These are phyloP conservation scores for Hemichromis elongatus DNA, from an alignment of 2,113 vertebrate genomes.

Conservation along the genomic window DNA sequence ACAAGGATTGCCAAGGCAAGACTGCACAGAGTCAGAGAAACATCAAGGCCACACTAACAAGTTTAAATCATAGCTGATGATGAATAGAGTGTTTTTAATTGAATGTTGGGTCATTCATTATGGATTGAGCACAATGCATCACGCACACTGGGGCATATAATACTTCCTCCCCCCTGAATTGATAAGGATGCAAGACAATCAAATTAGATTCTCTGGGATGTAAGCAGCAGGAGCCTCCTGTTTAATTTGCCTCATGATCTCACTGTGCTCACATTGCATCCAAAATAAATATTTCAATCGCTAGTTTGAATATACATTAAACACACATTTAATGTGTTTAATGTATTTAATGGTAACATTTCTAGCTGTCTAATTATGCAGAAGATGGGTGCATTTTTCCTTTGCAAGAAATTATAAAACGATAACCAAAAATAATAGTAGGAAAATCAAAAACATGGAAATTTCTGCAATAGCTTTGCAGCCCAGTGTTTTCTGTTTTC, in stretches of 20 bases:
- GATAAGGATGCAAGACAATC: conserved; percentile 49
- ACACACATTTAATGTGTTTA: no score
- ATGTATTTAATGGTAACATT: background rate
- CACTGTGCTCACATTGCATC: background rate
- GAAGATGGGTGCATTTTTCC: background rate
- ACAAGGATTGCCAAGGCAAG: background rate
- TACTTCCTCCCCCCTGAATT: conserved; percentile 41
- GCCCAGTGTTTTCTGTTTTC: background rate
- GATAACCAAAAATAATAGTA: background rate
- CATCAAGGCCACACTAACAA: conserved; percentile 19
- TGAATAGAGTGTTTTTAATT: conserved; percentile 56
- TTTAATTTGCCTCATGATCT: conserved; percentile 25
- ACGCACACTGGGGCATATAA: conserved; percentile 4
- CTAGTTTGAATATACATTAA: background rate
- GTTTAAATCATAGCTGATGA: conserved; percentile 38
- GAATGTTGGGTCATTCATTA: conserved; percentile 58
- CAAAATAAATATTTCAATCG: background rate
- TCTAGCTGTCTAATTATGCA: background rate
- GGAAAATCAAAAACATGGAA: background rate
- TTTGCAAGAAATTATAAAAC: background rate
- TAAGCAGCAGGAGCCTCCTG: conserved; percentile 17
- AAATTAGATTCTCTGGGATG: conserved; percentile 36
- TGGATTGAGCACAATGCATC: conserved; percentile 28
- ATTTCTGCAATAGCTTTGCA: background rate
- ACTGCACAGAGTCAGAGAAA: background rate